Percentiles rank a stretch among this genome's conserved stretches.
These are phyloP conservation scores for Rostratula benghalensis DNA, from an alignment of 2,113 vertebrate species.

Conservation along the genomic window DNA sequence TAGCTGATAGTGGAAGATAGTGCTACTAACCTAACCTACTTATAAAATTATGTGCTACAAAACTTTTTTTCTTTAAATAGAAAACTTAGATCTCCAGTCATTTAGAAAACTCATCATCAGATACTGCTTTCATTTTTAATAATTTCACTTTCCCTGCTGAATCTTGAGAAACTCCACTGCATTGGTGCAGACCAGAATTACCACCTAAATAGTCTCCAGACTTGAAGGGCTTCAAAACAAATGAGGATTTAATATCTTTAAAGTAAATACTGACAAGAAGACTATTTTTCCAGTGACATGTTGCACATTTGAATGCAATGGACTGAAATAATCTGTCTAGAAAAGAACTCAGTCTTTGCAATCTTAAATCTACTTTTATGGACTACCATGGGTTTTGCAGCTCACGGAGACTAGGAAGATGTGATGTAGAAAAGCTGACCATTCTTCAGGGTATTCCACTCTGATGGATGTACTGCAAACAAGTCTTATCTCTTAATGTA, in stretches of 20 bases:
- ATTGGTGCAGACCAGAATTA: neutral
- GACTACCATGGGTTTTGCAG: neutral
- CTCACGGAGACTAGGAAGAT: neutral
- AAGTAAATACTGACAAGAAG: neutral
- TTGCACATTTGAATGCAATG: neutral
- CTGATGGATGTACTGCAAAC: neutral
- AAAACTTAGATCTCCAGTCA: neutral
- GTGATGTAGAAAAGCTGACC: neutral
- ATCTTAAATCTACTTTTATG: neutral
- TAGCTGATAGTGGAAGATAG: neutral
- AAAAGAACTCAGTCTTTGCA: neutral
- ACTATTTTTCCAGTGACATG: neutral
- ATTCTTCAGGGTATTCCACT: neutral
- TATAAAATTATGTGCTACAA: neutral
- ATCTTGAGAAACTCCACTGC: neutral
- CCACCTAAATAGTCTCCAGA: neutral
- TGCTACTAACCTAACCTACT: neutral
- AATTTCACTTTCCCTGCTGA: neutral
- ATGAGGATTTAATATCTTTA: neutral
- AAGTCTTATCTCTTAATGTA: neutral
- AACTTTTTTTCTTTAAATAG: neutral
- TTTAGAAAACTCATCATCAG: neutral
- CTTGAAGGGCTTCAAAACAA: neutral
- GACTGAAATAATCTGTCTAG: neutral
- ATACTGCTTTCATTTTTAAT: neutral